phyloP scores from a whole-genome alignment of 2,113 vertebrate species.

The Ophthalmolycus amberensis region DNA sequence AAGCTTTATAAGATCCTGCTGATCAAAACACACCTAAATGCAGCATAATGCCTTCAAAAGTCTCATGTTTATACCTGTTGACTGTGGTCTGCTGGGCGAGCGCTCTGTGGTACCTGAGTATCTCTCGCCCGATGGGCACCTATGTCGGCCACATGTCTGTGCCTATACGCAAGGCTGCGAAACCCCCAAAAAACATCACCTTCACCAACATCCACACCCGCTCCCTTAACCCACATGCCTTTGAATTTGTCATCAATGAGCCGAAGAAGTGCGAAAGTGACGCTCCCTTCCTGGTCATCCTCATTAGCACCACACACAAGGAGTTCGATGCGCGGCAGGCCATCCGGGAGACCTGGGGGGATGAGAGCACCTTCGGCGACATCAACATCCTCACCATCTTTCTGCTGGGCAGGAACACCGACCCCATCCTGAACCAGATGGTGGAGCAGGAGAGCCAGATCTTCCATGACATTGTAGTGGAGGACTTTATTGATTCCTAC shows the following conservation, averaged over 20 bases:
- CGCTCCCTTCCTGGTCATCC: conserved; percentile 94
- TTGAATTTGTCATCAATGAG: conserved; percentile 96
- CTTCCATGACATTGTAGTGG: conserved; percentile 97
- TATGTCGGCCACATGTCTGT: conserved; percentile 89
- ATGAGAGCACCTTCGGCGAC: conserved; percentile 93
- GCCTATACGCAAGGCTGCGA: conserved; percentile 85
- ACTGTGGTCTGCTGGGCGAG: conserved; percentile 99
- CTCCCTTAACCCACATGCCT: conserved; percentile 94
- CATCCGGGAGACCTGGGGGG: conserved; percentile 98
- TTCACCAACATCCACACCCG: conserved; percentile 97
- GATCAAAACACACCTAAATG: conserved; percentile 82
- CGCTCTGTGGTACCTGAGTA: conserved; percentile 96
- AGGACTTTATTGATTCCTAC: conserved; percentile 97
- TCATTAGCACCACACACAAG: conserved; percentile 98
- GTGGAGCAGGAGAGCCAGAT: conserved; percentile 99
- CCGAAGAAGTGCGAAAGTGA: conserved; percentile 92
- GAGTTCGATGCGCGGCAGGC: conserved; percentile 98
- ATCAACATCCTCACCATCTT: conserved; percentile 93
- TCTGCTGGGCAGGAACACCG: conserved; percentile 93
- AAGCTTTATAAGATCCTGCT: conserved; percentile 81
- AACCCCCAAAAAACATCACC: conserved; percentile 87
- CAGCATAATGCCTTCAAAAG: conserved; percentile 97
- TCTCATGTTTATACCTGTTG: conserved; percentile 96
- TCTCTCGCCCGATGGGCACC: conserved; percentile 92
- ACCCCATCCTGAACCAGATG: conserved; percentile 95